phyloP scores from a whole-genome alignment of 2,113 vertebrate species.

The Thamnaconus septentrionalis region DNA sequence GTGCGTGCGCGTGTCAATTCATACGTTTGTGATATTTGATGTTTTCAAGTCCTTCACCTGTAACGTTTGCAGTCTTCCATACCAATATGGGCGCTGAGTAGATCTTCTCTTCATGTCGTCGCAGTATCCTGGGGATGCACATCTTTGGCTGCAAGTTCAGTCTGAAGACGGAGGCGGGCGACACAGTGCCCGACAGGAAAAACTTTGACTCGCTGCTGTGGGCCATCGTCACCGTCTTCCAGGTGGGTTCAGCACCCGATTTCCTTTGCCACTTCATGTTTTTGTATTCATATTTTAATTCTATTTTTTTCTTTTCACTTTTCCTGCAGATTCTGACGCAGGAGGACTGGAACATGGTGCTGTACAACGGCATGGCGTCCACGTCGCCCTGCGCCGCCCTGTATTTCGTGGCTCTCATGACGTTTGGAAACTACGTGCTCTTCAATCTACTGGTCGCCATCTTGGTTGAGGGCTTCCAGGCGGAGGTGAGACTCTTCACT shows the following conservation, averaged over 20 bases:
- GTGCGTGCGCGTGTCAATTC: too few species aligned
- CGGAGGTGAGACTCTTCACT: constrained; percentile 81
- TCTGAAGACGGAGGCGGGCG: constrained; percentile 92
- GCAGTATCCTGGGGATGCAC: constrained; percentile 97
- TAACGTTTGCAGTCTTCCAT: background rate
- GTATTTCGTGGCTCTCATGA: constrained; percentile 98
- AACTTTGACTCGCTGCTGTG: constrained; percentile 98
- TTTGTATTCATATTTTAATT: background rate
- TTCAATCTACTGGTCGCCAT: constrained; percentile 98
- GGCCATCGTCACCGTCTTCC: constrained; percentile 98
- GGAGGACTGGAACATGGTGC: constrained; percentile 98
- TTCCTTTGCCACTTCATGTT: constrained; percentile 5
- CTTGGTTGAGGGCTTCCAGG: constrained; percentile 97
- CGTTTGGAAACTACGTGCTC: constrained; percentile 97
- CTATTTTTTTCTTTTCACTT: background rate
- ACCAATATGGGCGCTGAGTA: background rate
- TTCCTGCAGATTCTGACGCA: constrained; percentile 90
- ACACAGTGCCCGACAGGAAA: constrained; percentile 96
- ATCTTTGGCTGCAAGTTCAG: constrained; percentile 99
- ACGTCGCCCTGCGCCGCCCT: constrained; percentile 94
- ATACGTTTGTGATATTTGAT: too few species aligned
- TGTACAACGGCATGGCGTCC: constrained; percentile 96
- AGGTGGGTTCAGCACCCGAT: constrained; percentile 72
- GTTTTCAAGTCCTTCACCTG: too few species aligned
- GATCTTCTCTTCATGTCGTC: constrained; percentile 7